Conservation (phyloP, 2,888 invertebrate species). For the Hydropsyche betteni region DNA sequence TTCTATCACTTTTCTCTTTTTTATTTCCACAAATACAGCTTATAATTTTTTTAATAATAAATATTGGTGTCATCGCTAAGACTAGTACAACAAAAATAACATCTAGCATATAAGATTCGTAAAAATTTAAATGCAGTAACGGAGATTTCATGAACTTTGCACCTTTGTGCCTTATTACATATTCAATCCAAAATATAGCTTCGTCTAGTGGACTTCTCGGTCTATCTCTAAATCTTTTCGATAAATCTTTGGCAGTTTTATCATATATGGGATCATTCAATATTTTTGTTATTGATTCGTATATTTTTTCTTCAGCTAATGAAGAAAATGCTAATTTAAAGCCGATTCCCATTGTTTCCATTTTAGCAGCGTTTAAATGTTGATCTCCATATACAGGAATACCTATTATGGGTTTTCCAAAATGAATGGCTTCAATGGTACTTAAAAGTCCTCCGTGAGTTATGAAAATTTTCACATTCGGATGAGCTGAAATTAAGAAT, state of each 20-base stretch:
- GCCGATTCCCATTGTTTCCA: constrained; percentile 59
- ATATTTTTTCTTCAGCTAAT: constrained; percentile 58
- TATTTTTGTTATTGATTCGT: constrained; percentile 57
- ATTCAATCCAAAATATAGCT: constrained; percentile 52
- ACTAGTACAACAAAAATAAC: constrained; percentile 40
- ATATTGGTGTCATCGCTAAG: not conserved
- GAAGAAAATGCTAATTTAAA: constrained; percentile 57
- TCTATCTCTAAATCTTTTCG: constrained; percentile 49
- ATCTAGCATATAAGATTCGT: constrained; percentile 50
- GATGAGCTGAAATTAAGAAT: constrained; percentile 60
- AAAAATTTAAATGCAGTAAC: constrained; percentile 47
- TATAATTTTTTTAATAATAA: not conserved
- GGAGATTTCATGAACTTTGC: constrained; percentile 49
- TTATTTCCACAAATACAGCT: not conserved
- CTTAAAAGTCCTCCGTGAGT: constrained; percentile 69
- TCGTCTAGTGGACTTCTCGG: constrained; percentile 48
- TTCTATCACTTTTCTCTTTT: not conserved
- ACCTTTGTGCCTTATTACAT: constrained; percentile 51
- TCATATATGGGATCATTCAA: constrained; percentile 56
- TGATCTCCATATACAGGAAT: constrained; percentile 66
- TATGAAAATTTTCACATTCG: constrained; percentile 66
- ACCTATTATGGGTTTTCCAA: constrained; percentile 63
- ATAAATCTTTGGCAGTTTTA: constrained; percentile 48
- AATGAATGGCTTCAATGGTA: constrained; percentile 64
- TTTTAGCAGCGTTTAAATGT: constrained; percentile 60